Evolutionary conservation across 2,113 vertebrate species (phyloP), one percentile per base, ranked within the genome.

Genomic region (Nesoenas mayeri): DNA sequence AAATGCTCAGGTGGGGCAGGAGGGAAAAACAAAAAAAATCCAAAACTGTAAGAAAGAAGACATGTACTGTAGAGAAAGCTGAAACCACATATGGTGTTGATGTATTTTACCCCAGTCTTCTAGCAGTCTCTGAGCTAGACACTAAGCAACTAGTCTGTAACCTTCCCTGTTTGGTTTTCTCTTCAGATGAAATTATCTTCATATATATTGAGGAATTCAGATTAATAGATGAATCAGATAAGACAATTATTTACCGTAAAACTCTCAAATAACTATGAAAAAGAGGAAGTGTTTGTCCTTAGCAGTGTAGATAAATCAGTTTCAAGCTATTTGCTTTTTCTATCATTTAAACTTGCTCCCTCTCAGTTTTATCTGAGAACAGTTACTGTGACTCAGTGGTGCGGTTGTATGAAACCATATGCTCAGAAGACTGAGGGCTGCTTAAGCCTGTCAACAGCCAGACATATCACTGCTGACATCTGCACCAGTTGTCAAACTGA

Each of bases 381-480:
- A 24, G 50, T 42, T 24, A 32, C 24, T 26, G 70, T 95, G 90
- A 85, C 53, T 85, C 92, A 70, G 50, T 79, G 50, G 83, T 85
- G 64, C 58, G 47, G n/a, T 8, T 96, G 90, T 48, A 79, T 38
- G 32, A 80, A 96, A 95, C 71, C 92, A 90, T 94, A 95, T 95
- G 92, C 92, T 96, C n/a, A 48, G 62, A 89, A 86, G 83, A 83
- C 73, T n/a, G 8, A 83, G 57, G 38, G 48, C 74, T 95, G 74
- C 81, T 92, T 53, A 50, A 82, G 79, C 84, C 73, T 93, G 86
- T 95, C 94, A 95, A n/a, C 70, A 93, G 86, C n/a, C 77, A 92
- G 75, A 91, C 80, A 74, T 48, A 84, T 92, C 95, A 89, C 53
- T 81, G 79, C 92, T 84, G 93, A 93, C 88, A 96, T 94, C 91